Base-by-base conservation (phyloP, 2,113 vertebrate genomes). In the Mesitornis unicolor region DNA sequence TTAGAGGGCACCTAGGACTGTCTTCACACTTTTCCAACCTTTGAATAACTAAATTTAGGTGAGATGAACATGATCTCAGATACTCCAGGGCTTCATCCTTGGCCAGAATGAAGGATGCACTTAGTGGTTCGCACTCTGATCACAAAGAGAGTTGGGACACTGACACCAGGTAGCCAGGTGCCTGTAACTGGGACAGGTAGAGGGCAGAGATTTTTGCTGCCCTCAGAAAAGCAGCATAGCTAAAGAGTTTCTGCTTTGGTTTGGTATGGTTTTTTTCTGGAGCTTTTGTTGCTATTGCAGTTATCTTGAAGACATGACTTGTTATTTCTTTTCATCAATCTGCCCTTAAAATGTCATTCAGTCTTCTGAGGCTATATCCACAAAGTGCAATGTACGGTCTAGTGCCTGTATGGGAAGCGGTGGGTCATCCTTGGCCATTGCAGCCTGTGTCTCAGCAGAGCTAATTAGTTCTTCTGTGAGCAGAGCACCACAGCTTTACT, bases 391-490 rank as follows among this genome's bases (percentile, higher is more conserved):
- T 8, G 16, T 67, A 47, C 24, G 47, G 8, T 36, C 25, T 67
- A 71, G 56, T 1, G 3, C 20, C 33, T 13, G 10, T 57, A 76
- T n/a, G 21, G 59, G 38, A 91, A 94, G n/a, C 11, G 76, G 29
- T 63, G 67, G 67, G 54, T 92, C 68, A 90, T 94, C 53, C 57
- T 78, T 71, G 61, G 36, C 73, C 24, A 28, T 84, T 61, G 90
- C 9, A 61, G 51, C 7, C 31, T 36, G 33, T 86, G 47, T 68
- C 63, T 92, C 83, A 73, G 68, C 59, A 90, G 57, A 94, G 31
- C 22, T 92, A 87, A 84, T 93, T 84, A 87, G 86, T 53, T 47
- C 42, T 92, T 90, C 77, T 71, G 67, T 80, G 86, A 35, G 86
- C 71, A 48, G 21, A 90, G 36, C 42, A 63, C 47, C 36, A 33